A percentile compares a stretch with the other conserved stretches of the same genome.
Conservation (phyloP, 1,140 invertebrate species). For the Drosophila sucinea region DNA sequence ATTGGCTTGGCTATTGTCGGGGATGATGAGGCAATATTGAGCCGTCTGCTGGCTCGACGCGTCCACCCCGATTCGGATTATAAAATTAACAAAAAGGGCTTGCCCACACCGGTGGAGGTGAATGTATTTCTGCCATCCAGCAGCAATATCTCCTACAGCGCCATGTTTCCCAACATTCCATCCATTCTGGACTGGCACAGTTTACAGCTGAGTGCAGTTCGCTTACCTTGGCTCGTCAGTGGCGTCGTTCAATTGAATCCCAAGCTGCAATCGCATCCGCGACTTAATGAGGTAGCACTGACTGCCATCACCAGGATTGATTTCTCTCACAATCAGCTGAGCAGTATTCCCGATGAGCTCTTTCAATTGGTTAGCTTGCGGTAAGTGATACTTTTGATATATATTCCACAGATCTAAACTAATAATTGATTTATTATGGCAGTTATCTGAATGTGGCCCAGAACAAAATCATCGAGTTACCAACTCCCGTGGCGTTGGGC, state of each 20-base stretch:
- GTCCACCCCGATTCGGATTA: conserved; percentile 93
- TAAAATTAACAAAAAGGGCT: conserved; percentile 93
- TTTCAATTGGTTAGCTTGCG: conserved; percentile 90
- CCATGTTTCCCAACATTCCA: conserved; percentile 92
- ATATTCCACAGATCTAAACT: neutral
- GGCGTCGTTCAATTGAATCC: conserved; percentile 93
- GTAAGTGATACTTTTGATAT: conserved; percentile 52
- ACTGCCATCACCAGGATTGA: conserved; percentile 97
- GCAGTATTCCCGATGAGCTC: conserved; percentile 90
- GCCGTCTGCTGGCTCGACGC: conserved; percentile 80
- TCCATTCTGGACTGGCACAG: conserved; percentile 98
- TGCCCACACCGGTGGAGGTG: conserved; percentile 86
- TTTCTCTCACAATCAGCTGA: conserved; percentile 95
- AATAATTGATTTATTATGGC: neutral
- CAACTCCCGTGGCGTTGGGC: conserved; percentile 17
- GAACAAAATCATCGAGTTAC: conserved; percentile 90
- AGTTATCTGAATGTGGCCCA: conserved; percentile 93
- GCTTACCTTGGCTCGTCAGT: conserved; percentile 92
- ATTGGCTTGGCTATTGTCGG: conserved; percentile 83
- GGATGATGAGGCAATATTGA: conserved; percentile 73
- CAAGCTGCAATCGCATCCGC: conserved; percentile 89
- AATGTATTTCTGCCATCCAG: conserved; percentile 85
- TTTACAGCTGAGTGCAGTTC: conserved; percentile 86
- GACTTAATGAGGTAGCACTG: conserved; percentile 89
- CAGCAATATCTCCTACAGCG: conserved; percentile 89